phyloP scores from a whole-genome alignment of 2,113 vertebrate species.

The Alouatta palliata region DNA sequence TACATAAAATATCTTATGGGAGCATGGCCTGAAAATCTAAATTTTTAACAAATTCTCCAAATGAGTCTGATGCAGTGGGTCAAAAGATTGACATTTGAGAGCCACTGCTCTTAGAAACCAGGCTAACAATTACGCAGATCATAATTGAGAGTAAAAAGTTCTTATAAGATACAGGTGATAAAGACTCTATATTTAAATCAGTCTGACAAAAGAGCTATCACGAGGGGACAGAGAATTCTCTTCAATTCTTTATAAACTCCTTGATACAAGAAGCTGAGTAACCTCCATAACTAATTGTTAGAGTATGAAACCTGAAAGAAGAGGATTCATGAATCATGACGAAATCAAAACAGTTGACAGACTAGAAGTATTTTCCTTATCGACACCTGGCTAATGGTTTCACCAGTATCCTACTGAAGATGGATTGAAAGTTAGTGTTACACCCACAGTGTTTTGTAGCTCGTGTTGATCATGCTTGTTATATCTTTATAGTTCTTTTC shows the following conservation, averaged over 20 bases:
- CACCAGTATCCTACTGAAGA: neutral
- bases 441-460: neutral
- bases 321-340: neutral
- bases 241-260: neutral
- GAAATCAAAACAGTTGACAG: constrained; percentile 5
- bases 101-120: neutral
- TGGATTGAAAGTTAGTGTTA: neutral
- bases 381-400: neutral
- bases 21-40: neutral
- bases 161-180: neutral
- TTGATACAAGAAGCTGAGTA: neutral
- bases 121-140: neutral
- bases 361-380: neutral
- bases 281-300: neutral
- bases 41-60: constrained; percentile 1
- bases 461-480: neutral
- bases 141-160: constrained; percentile 18
- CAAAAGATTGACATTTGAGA: neutral
- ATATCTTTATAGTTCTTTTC: neutral
- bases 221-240: neutral
- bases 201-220: constrained; percentile 13
- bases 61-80: neutral
- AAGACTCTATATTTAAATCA: neutral
- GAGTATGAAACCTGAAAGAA: neutral
- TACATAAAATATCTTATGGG: neutral